Evolutionary conservation across 2,113 vertebrate species (phyloP).

Genomic region (Syngnathus typhle): DNA sequence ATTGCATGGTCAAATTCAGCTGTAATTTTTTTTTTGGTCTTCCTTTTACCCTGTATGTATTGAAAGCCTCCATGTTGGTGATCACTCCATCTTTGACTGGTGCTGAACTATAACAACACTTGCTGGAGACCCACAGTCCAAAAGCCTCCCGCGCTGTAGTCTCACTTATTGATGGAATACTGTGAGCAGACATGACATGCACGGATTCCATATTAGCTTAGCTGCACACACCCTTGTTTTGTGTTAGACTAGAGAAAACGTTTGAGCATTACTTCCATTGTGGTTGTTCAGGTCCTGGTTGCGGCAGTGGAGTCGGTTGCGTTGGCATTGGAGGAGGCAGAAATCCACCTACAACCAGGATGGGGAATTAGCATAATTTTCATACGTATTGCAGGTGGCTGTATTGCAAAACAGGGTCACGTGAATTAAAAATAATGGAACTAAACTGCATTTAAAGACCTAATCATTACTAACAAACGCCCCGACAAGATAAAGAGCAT

Average conservation of each 20-base stretch:
- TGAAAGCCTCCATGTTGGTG: conserved; percentile 56
- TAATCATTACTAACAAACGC: too few species aligned
- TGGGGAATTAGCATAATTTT: background rate
- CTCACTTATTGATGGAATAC: conserved; percentile 60
- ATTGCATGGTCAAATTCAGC: background rate
- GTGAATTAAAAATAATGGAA: background rate
- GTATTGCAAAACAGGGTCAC: background rate
- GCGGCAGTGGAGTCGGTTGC: conserved; percentile 45
- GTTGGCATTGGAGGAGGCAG: conserved; percentile 64
- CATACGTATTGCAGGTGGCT: background rate
- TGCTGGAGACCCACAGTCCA: conserved; percentile 28
- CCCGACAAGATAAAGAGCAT: too few species aligned
- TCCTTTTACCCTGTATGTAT: conserved; percentile 61
- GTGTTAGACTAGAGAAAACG: background rate
- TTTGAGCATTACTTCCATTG: conserved; percentile 61
- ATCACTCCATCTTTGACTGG: conserved; percentile 62
- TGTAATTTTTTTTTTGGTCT: background rate
- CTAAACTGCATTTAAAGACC: background rate
- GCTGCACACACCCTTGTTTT: background rate
- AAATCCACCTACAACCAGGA: conserved; percentile 55
- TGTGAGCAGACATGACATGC: conserved; percentile 15
- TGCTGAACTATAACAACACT: conserved; percentile 57
- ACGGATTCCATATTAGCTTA: background rate
- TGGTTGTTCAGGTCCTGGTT: conserved; percentile 36
- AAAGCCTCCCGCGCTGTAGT: conserved; percentile 46